A percentile compares a stretch with the other conserved stretches of the same genome.
Evolutionary conservation across 2,888 invertebrate species (phyloP).

Genomic region (Dicyrtoma fusca): DNA sequence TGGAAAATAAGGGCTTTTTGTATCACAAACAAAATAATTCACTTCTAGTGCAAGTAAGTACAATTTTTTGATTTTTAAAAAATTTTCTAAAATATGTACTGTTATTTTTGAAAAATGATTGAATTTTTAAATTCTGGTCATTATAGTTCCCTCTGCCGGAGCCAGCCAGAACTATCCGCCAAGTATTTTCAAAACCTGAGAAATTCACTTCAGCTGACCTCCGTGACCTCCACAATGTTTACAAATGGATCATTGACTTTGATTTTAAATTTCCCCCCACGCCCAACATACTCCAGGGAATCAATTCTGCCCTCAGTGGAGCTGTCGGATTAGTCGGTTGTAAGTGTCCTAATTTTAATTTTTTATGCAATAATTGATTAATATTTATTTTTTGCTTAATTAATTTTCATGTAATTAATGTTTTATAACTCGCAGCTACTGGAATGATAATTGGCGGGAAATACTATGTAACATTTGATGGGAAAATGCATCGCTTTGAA

Average conservation of each 20-base stretch:
- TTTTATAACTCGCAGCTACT: conserved; percentile 63
- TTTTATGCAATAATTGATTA: background rate
- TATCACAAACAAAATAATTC: conserved; percentile 13
- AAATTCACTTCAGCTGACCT: background rate
- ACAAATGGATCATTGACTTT: conserved; percentile 18
- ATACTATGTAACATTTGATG: conserved; percentile 87
- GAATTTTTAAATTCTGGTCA: background rate
- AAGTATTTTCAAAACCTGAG: conserved; percentile 2
- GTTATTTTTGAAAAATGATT: too few species aligned
- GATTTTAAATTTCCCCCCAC: too few species aligned
- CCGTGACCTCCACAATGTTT: background rate
- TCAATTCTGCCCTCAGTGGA: too few species aligned
- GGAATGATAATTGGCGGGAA: conserved; percentile 77
- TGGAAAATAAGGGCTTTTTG: conserved; percentile 32
- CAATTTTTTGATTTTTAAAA: too few species aligned
- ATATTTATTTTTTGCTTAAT: background rate
- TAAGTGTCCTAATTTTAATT: background rate
- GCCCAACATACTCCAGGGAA: too few species aligned
- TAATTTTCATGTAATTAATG: background rate
- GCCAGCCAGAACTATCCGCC: conserved; percentile 20
- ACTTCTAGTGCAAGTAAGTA: conserved; percentile 23
- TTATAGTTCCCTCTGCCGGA: conserved; percentile 24
- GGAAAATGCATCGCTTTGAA: conserved; percentile 74
- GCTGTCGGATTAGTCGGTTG: conserved; percentile 25
- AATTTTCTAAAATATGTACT: background rate